phyloP scores from a whole-genome alignment of 2,888 invertebrate species.

The Rugalucina vietnamica region DNA sequence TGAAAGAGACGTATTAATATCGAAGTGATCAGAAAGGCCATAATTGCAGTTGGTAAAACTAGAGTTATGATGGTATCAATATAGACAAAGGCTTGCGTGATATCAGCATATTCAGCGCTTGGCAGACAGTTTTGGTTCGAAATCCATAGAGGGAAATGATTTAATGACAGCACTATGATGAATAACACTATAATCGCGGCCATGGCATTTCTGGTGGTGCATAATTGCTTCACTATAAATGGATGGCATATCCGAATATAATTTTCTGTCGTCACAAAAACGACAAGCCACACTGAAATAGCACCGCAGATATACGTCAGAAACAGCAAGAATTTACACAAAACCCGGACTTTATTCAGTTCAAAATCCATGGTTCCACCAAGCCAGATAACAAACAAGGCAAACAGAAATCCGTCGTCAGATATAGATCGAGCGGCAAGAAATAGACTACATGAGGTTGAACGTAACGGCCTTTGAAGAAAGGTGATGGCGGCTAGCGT shows the following conservation, averaged over 20 bases:
- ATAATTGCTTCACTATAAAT: constrained; percentile 83
- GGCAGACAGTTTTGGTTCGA: constrained; percentile 38
- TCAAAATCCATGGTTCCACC: constrained; percentile 34
- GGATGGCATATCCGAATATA: constrained; percentile 89
- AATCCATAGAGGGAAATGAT: constrained; percentile 66
- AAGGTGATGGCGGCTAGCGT: constrained; percentile 90
- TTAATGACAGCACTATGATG: constrained; percentile 40
- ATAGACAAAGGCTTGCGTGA: constrained; percentile 54
- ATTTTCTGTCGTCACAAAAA: constrained; percentile 49
- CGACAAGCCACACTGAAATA: constrained; percentile 51
- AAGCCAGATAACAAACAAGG: constrained; percentile 85
- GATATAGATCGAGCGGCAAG: constrained; percentile 91
- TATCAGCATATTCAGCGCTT: constrained; percentile 11
- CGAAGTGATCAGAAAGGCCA: constrained; percentile 36
- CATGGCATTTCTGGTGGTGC: constrained; percentile 68
- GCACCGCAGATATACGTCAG: constrained; percentile 48
- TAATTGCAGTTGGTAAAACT: constrained; percentile 63
- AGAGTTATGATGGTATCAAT: constrained; percentile 65
- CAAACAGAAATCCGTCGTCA: constrained; percentile 90
- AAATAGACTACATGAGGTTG: constrained; percentile 91
- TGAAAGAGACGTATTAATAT: constrained; percentile 15
- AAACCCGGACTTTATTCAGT: constrained; percentile 17
- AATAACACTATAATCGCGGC: constrained; percentile 38
- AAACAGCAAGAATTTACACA: constrained; percentile 51
- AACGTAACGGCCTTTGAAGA: constrained; percentile 88